Evolutionary conservation across 2,113 vertebrate genomes (phyloP).

Genomic region (Pseudolaguvia tuberculata): DNA sequence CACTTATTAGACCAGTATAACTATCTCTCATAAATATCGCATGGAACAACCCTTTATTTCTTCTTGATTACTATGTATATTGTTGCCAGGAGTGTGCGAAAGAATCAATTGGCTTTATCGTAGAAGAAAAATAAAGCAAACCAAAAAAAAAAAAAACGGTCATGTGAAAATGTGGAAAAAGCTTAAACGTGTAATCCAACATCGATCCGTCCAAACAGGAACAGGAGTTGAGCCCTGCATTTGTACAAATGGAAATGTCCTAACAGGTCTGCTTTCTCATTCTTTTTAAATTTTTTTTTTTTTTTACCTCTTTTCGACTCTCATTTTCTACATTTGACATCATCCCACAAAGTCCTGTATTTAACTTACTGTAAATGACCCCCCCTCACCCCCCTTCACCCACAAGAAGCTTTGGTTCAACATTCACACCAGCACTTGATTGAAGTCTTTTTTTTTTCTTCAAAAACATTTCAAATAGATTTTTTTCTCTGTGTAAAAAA

Average conservation of each 20-base stretch:
- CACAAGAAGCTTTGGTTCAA: conserved; percentile 86
- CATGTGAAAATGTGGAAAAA: conserved; percentile 32
- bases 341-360: conserved; percentile 30
- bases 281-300: no score
- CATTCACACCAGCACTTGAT: conserved; percentile 61
- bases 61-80: conserved; percentile 39
- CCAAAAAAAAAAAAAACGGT: conserved; percentile 31
- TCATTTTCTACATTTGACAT: background rate
- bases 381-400: conserved; percentile 18
- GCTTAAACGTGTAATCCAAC: conserved; percentile 38
- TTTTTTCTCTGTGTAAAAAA: conserved; percentile 13
- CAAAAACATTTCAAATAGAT: conserved; percentile 29
- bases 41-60: conserved; percentile 32
- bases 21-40: conserved; percentile 43
- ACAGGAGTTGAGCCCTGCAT: conserved; percentile 14
- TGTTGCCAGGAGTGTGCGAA: conserved; percentile 35
- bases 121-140: background rate
- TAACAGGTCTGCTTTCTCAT: conserved; percentile 5
- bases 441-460: conserved; percentile 42
- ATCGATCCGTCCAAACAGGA: conserved; percentile 37
- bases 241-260: conserved; percentile 24
- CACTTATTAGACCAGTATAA: conserved; percentile 49
- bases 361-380: conserved; percentile 12
- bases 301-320: background rate
- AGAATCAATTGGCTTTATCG: conserved; percentile 21